Base-by-base conservation (phyloP, 2,888 invertebrate genomes). In the Pseudoips prasinana region DNA sequence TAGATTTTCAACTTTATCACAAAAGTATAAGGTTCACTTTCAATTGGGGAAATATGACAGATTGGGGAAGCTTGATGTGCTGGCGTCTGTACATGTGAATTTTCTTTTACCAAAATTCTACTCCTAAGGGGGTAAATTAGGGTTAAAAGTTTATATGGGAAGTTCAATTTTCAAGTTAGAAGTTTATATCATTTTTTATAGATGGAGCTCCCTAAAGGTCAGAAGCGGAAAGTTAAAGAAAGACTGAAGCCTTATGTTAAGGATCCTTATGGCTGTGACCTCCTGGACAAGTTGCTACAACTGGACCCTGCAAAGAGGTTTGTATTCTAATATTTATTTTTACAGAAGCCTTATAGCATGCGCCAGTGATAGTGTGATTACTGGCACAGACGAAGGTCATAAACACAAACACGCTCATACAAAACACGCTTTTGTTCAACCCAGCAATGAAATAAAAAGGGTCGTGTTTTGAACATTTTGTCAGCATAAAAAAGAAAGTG, bases 251-350 rank as follows among this genome's bases (percentile, higher is more conserved):
- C 94, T 0, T 98, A 98, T 65, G 94, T 98, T 0, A 96, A 96
- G 70, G 97, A 98, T 73, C 93, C 95, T 0, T 95, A 95, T 56
- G 99, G 97, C 0, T 94, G 98, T 64, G 98, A 98, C 73, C 87
- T 99, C 7, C 80, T 99, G 0, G 99, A 99, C 70, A 96, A 95
- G 67, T 84, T 99, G 9, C 81, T 99, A 25, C 95, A 96, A 5
- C 80, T 99, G 28, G 98, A 99, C 80, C 99, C 99, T 0, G 92
- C 94, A 1, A 96, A 96, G 73, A 73, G 87, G 73, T 91, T 89
- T 35, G 94, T 28, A 87, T 18, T 4, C n/a, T 11, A 24, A 26
- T 24, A 24, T 3, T 7, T 24, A 1, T 9, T 7, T 24, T 8
- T 9, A 7, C 24, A 10, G 9, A n/a, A n/a, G 9, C 7, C 7